phyloP scores from a whole-genome alignment of 2,113 vertebrate species.

The Theristicus caerulescens region DNA sequence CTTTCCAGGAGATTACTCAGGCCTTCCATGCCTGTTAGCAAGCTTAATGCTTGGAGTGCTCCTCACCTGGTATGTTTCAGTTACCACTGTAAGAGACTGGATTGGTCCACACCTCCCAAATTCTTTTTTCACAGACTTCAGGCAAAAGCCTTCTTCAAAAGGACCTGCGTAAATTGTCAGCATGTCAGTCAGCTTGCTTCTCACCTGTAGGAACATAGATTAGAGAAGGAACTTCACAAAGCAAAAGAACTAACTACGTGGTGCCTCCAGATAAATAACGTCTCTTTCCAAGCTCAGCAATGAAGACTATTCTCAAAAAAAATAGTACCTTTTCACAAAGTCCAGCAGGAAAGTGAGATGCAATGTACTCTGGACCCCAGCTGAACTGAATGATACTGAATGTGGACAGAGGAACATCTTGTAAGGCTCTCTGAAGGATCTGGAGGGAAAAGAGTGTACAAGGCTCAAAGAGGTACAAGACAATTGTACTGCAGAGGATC shows the following conservation, averaged over 20 bases:
- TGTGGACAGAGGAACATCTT: slow-evolving; percentile 66
- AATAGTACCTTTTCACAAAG: slow-evolving; percentile 40
- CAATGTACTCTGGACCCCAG: slow-evolving; percentile 49
- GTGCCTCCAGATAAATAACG: background rate
- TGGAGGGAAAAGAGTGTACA: slow-evolving; percentile 16
- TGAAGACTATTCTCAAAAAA: background rate
- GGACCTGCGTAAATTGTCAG: slow-evolving; percentile 85
- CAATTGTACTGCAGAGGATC: background rate
- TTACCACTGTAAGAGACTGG: slow-evolving; percentile 72
- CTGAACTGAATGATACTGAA: slow-evolving; percentile 82
- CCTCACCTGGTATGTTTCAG: slow-evolving; percentile 70
- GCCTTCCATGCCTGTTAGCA: background rate
- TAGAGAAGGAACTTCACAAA: slow-evolving; percentile 33
- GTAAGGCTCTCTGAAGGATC: slow-evolving; percentile 79
- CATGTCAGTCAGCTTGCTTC: slow-evolving; percentile 76
- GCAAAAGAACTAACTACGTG: background rate
- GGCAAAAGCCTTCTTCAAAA: slow-evolving; percentile 70
- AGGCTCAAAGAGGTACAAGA: background rate
- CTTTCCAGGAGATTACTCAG: background rate
- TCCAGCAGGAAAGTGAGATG: slow-evolving; percentile 9
- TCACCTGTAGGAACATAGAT: slow-evolving; percentile 72
- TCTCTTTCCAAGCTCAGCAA: background rate
- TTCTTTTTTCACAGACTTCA: slow-evolving; percentile 73
- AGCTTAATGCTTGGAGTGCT: background rate
- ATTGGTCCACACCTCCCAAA: slow-evolving; percentile 82